phyloP scores from a whole-genome alignment of 2,888 invertebrate genomes.

The Metopia argyrocephala region DNA sequence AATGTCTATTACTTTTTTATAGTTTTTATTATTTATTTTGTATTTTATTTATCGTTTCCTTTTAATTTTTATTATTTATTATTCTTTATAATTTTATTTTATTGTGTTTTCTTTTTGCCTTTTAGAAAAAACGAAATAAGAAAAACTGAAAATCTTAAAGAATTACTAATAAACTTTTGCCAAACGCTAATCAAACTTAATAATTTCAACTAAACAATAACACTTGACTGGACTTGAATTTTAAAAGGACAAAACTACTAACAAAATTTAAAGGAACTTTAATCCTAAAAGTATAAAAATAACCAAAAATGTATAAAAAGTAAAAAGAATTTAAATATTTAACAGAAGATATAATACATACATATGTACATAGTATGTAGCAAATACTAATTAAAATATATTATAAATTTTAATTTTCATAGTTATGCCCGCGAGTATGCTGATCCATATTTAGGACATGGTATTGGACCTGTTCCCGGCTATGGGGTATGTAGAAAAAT shows the following conservation, averaged over 20 bases:
- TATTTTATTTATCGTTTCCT: slow-evolving; percentile 29
- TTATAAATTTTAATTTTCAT: slow-evolving; percentile 50
- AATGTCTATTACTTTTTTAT: slow-evolving; percentile 18
- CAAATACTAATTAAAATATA: slow-evolving; percentile 37
- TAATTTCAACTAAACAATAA: slow-evolving; percentile 68
- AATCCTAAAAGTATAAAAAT: slow-evolving; percentile 20
- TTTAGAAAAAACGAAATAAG: slow-evolving; percentile 66
- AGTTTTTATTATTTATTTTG: background rate
- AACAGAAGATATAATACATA: too few species aligned
- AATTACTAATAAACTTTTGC: slow-evolving; percentile 70
- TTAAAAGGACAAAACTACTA: slow-evolving; percentile 31
- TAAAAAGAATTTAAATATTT: background rate
- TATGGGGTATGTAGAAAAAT: slow-evolving; percentile 88
- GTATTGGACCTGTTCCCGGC: slow-evolving; percentile 97
- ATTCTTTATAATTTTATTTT: slow-evolving; percentile 49
- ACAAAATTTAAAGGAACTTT: slow-evolving; percentile 1
- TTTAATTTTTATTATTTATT: slow-evolving; percentile 42
- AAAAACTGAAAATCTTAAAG: slow-evolving; percentile 69
- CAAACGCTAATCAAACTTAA: slow-evolving; percentile 71
- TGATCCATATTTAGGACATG: slow-evolving; percentile 96
- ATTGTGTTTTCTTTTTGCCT: slow-evolving; percentile 58
- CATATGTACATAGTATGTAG: too few species aligned
- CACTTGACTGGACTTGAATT: slow-evolving; percentile 20
- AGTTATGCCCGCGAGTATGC: slow-evolving; percentile 94
- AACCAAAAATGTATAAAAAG: slow-evolving; percentile 10